phyloP scores from a whole-genome alignment of 2,888 invertebrate genomes.

The Eupelmus urozonus region DNA sequence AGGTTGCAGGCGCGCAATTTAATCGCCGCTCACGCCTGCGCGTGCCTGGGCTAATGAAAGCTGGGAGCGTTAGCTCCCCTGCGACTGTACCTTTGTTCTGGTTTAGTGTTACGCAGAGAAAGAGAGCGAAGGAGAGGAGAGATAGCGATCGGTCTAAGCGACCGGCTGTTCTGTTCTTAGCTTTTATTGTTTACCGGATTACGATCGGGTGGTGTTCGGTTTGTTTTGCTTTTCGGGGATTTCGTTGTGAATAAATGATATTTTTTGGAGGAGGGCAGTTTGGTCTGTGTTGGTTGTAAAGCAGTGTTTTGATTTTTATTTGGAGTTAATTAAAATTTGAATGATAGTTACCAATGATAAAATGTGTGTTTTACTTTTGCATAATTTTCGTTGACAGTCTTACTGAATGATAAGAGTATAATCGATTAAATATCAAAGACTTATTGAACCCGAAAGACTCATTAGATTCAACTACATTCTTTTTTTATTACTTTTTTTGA shows the following conservation, averaged over 20 bases:
- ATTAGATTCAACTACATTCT: too few species aligned
- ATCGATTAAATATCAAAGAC: too few species aligned
- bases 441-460: too few species aligned
- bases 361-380: too few species aligned
- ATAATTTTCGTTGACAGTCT: too few species aligned
- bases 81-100: slow-evolving; percentile 29
- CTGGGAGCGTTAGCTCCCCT: not conserved
- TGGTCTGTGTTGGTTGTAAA: not conserved
- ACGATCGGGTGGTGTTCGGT: not conserved
- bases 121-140: not conserved
- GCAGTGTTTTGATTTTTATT: too few species aligned
- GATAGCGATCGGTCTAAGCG: slow-evolving; percentile 40
- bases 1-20: too few species aligned
- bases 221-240: not conserved
- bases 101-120: slow-evolving; percentile 40
- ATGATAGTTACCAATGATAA: too few species aligned
- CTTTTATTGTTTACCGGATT: slow-evolving; percentile 29
- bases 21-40: too few species aligned
- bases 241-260: slow-evolving; percentile 38
- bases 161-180: not conserved
- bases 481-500: too few species aligned
- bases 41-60: slow-evolving; percentile 43
- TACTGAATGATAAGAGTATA: too few species aligned
- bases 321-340: too few species aligned
- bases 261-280: not conserved